Conservation (phyloP, 2,888 invertebrate genomes). For the Drosophila acutilabella region DNA sequence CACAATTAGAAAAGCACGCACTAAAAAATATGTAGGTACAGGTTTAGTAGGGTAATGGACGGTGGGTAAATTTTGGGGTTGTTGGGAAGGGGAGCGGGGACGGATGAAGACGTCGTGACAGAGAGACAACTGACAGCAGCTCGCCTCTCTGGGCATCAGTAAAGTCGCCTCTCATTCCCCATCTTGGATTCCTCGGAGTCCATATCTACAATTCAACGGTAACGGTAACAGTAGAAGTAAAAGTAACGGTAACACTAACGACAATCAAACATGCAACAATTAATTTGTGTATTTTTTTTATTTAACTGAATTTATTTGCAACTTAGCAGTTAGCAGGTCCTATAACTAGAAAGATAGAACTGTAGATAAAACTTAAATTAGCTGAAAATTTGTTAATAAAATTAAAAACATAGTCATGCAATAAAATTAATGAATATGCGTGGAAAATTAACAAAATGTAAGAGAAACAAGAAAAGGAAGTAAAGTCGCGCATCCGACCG, state of each 20-base stretch:
- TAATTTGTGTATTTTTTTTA: conserved; percentile 27
- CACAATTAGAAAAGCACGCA: conserved; percentile 54
- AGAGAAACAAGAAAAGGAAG: neutral
- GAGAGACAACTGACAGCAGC: conserved; percentile 46
- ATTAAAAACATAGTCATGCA: conserved; percentile 13
- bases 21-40: conserved; percentile 37
- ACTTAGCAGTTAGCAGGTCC: conserved; percentile 17
- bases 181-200: conserved; percentile 26
- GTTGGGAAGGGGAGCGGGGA: neutral
- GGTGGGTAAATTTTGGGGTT: conserved; percentile 1
- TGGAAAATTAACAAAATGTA: neutral
- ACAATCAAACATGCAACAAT: conserved; percentile 54
- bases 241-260: conserved; percentile 40
- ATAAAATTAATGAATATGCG: conserved; percentile 1
- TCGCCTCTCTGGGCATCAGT: neutral
- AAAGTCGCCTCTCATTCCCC: conserved; percentile 11
- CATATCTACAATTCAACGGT: conserved; percentile 39
- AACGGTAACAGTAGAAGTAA: conserved; percentile 5
- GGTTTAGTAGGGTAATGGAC: conserved; percentile 32
- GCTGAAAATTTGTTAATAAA: neutral
- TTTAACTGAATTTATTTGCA: conserved; percentile 11
- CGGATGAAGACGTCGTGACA: conserved; percentile 36
- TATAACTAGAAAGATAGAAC: neutral
- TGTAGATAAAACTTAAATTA: conserved; percentile 3
- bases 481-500: too few species aligned